Conservation (phyloP, 2,888 invertebrate genomes). For the Bombyx huttoni region DNA sequence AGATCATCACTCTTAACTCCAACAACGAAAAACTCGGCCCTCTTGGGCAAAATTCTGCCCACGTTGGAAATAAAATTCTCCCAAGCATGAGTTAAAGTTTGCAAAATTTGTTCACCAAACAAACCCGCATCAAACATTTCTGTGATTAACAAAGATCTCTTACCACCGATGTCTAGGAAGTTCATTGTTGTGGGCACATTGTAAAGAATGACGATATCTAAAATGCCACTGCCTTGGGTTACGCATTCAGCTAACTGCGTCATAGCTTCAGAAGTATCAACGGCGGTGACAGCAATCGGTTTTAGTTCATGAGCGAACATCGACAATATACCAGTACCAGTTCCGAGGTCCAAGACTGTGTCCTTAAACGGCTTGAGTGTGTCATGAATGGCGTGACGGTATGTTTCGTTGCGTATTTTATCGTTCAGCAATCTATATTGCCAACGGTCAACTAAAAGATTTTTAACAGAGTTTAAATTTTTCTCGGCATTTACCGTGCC, state of each 20-base stretch:
- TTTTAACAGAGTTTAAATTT: constrained; percentile 78
- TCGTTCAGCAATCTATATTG: constrained; percentile 90
- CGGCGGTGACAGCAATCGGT: constrained; percentile 73
- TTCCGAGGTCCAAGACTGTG: constrained; percentile 80
- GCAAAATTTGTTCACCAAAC: constrained; percentile 81
- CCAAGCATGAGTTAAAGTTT: constrained; percentile 79
- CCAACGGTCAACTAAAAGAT: constrained; percentile 82
- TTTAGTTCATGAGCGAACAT: constrained; percentile 74
- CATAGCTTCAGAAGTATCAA: constrained; percentile 79
- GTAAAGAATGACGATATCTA: constrained; percentile 64
- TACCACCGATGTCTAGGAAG: constrained; percentile 65
- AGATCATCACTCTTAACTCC: constrained; percentile 73
- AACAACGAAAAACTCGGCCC: constrained; percentile 75
- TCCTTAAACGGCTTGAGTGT: constrained; percentile 54
- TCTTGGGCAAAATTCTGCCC: constrained; percentile 73
- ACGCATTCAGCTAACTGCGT: constrained; percentile 64
- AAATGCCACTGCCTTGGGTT: constrained; percentile 63
- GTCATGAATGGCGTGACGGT: constrained; percentile 73
- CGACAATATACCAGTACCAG: constrained; percentile 83
- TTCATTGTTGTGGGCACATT: constrained; percentile 73
- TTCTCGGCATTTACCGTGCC: constrained; percentile 73
- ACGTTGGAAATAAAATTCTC: constrained; percentile 62
- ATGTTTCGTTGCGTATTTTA: constrained; percentile 76
- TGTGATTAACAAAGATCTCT: constrained; percentile 77
- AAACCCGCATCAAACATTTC: constrained; percentile 86